phyloP scores from a whole-genome alignment of 2,888 invertebrate genomes.

The Andricus curvator region DNA sequence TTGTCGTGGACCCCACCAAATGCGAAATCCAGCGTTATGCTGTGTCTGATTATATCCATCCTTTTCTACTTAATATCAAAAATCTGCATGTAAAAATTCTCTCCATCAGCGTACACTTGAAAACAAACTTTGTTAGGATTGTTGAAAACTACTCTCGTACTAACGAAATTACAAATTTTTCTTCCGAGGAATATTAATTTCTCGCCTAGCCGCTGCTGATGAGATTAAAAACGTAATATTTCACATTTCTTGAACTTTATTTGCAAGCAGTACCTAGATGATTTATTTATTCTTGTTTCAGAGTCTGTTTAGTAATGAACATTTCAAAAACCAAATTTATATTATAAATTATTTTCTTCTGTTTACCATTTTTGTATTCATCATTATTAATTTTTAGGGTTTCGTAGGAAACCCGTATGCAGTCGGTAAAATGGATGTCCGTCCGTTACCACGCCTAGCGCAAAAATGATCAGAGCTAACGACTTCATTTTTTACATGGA shows the following conservation, averaged over 20 bases:
- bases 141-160: conserved; percentile 10
- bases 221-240: background rate
- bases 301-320: background rate
- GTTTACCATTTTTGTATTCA: no score
- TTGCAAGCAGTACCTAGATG: background rate
- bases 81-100: conserved; percentile 3
- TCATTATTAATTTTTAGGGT: no score
- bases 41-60: background rate
- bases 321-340: background rate
- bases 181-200: background rate
- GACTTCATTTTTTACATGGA: no score
- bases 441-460: no score
- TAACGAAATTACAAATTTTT: background rate
- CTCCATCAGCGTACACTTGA: background rate
- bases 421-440: no score
- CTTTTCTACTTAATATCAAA: background rate
- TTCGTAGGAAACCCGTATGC: no score
- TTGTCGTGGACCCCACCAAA: no score
- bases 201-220: background rate
- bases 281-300: background rate
- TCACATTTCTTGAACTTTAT: background rate
- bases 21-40: background rate
- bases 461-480: no score
- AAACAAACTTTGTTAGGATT: conserved; percentile 15
- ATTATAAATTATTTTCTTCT: no score